Percentiles rank a stretch among this genome's conserved stretches.
phyloP scores from a whole-genome alignment of 2,113 vertebrate genomes.

The Numenius arquata region DNA sequence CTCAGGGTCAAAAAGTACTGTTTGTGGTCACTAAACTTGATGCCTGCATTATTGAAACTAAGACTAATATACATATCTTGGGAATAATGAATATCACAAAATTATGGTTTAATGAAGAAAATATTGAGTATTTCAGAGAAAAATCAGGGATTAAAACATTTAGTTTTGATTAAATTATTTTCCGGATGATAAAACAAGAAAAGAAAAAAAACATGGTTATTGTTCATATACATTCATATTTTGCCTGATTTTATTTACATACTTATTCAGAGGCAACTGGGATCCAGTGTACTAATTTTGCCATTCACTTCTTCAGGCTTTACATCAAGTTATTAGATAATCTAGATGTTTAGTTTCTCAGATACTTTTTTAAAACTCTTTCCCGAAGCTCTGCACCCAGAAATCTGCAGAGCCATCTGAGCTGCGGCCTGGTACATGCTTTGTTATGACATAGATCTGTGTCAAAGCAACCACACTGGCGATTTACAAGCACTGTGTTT shows the following conservation, averaged over 20 bases:
- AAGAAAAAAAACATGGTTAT: neutral
- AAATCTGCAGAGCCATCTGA: neutral
- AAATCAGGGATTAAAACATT: neutral
- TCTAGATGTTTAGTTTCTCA: neutral
- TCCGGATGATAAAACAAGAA: neutral
- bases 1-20: neutral
- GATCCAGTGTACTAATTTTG: neutral
- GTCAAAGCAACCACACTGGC: neutral
- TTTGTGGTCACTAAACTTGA: neutral
- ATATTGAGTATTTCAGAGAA: neutral
- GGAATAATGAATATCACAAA: neutral
- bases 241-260: neutral
- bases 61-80: neutral
- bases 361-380: neutral
- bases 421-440: rapidly evolving
- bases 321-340: neutral
- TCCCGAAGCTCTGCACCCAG: neutral
- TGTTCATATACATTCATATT: neutral
- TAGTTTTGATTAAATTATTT: neutral
- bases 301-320: neutral
- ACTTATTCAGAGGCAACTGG: neutral
- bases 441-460: neutral
- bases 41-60: neutral
- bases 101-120: neutral
- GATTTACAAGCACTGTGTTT: neutral